Evolutionary conservation across 1,140 invertebrate genomes (phyloP).

Genomic region (Temnothorax longispinosus): DNA sequence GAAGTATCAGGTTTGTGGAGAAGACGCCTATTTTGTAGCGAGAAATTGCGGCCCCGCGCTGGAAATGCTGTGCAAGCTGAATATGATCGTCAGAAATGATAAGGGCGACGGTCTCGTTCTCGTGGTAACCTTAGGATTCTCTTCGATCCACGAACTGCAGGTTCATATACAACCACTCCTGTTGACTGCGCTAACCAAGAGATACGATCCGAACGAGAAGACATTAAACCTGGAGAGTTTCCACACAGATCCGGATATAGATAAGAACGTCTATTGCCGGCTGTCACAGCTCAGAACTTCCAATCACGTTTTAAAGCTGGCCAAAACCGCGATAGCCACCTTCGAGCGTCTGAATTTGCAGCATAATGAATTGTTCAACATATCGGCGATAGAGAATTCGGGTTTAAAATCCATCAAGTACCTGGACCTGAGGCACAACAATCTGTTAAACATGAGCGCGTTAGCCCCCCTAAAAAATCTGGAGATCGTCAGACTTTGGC

Average conservation of each 20-base stretch:
- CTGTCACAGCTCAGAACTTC: conserved; percentile 84
- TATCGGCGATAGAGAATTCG: conserved; percentile 80
- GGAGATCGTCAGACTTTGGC: conserved; percentile 77
- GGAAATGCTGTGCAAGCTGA: conserved; percentile 83
- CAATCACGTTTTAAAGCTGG: conserved; percentile 84
- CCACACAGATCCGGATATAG: conserved; percentile 84
- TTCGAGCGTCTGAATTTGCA: conserved; percentile 82
- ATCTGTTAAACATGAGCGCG: conserved; percentile 76
- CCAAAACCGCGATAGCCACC: conserved; percentile 77
- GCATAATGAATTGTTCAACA: conserved; percentile 82
- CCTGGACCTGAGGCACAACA: conserved; percentile 85
- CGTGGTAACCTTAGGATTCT: conserved; percentile 82
- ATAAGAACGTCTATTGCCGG: conserved; percentile 83
- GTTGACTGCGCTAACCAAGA: conserved; percentile 79
- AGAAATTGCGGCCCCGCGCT: conserved; percentile 85
- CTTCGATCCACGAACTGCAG: conserved; percentile 84
- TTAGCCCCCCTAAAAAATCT: conserved; percentile 74
- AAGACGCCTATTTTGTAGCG: conserved; percentile 83
- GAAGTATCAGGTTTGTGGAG: conserved; percentile 80
- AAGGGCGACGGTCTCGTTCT: conserved; percentile 82
- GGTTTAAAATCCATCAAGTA: conserved; percentile 76
- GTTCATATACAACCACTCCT: conserved; percentile 85
- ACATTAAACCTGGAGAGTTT: conserved; percentile 83
- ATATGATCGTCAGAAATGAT: conserved; percentile 83
- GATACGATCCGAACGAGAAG: conserved; percentile 79